Percentiles rank a stretch among this genome's conserved stretches.
Conservation (phyloP, 1,140 invertebrate species). For the Coenobita brevimanus region DNA sequence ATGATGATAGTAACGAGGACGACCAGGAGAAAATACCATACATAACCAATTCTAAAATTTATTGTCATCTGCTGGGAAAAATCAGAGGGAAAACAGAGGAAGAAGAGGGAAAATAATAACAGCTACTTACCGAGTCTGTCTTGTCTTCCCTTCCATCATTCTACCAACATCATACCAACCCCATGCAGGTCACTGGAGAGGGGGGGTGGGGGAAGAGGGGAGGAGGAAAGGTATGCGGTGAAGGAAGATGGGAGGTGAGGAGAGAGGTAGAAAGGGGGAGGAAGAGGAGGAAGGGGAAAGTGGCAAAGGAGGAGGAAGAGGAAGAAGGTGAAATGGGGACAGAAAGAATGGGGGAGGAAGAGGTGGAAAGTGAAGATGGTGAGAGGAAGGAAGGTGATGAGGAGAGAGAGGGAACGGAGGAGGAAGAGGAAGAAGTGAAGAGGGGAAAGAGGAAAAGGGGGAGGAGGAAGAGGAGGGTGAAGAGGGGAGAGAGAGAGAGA, state of each 20-base stretch:
- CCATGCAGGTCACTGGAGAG: no score
- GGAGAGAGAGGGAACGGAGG: neutral
- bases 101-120: no score
- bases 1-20: no score
- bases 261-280: neutral
- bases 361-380: neutral
- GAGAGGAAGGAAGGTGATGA: neutral
- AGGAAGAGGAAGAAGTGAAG: neutral
- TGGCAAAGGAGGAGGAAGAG: neutral
- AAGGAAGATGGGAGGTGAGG: neutral
- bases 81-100: no score
- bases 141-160: no score
- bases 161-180: no score
- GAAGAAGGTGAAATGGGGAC: neutral
- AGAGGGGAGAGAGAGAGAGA: neutral
- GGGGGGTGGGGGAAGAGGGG: neutral
- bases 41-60: no score
- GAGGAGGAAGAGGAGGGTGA: neutral
- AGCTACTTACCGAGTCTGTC: no score
- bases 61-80: no score
- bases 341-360: neutral
- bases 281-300: neutral
- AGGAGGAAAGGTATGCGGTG: neutral
- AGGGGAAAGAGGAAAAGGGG: neutral
- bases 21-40: no score